phyloP scores from a whole-genome alignment of 2,888 invertebrate genomes.

The Eristalinus sepulchralis region DNA sequence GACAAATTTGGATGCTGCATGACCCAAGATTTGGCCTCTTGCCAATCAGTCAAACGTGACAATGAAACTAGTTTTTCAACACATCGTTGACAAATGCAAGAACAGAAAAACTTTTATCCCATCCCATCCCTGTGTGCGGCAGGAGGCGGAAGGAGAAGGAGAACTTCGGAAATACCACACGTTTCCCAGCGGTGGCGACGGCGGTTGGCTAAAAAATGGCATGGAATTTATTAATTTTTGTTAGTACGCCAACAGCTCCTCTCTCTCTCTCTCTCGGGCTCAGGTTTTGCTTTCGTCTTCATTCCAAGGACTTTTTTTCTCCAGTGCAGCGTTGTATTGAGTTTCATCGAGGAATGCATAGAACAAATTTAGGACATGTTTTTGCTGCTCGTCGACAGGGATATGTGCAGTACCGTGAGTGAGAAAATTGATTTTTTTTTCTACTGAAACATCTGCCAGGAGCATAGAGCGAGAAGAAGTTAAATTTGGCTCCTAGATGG shows the following conservation, averaged over 20 bases:
- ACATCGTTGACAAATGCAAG: constrained; percentile 15
- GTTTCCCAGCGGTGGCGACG: constrained; percentile 14
- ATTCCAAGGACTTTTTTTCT: not conserved
- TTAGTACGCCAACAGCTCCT: constrained; percentile 21
- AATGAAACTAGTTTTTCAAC: constrained; percentile 56
- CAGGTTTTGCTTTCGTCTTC: not conserved
- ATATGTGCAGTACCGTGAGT: constrained; percentile 19
- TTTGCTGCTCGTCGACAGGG: not conserved
- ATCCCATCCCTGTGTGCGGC: no score
- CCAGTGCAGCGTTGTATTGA: constrained; percentile 47
- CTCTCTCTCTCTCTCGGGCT: not conserved
- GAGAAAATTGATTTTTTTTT: not conserved
- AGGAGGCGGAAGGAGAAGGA: constrained; percentile 17
- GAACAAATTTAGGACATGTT: constrained; percentile 2
- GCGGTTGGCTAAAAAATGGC: constrained; percentile 49
- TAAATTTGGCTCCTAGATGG: no score
- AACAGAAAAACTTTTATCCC: constrained; percentile 15
- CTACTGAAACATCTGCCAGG: not conserved
- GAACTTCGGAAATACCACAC: constrained; percentile 5
- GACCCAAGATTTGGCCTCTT: constrained; percentile 26
- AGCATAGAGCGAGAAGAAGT: not conserved
- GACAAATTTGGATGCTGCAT: constrained; percentile 14
- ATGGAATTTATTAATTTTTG: constrained; percentile 57
- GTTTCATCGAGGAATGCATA: constrained; percentile 6
- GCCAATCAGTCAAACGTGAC: constrained; percentile 61